Base-by-base conservation (phyloP, 2,797 vertebrate species). In the Peromyscus attwateri region DNA sequence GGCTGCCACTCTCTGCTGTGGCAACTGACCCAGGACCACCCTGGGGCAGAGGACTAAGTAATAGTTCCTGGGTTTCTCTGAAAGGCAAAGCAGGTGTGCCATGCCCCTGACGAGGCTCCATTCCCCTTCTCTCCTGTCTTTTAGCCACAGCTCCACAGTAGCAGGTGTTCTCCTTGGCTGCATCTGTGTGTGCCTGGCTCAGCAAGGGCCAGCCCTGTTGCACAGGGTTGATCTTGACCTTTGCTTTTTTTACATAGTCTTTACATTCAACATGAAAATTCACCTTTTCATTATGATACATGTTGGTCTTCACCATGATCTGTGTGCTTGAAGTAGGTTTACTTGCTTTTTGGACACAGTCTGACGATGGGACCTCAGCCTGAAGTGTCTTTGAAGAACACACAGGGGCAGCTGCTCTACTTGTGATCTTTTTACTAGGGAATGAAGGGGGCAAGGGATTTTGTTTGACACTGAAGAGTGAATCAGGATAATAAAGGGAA, bases 181-280 rank as follows among this genome's bases (percentile, higher is more conserved):
- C 98, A 75, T 98, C 99, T 1, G 99, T 97, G 27, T 98, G 99
- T 0, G 98, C 98, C 97, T 99, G 98, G 96, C 98, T 99, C 52
- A 98, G 94, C 49, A 98, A 95, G 3, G 99, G 98, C 91, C 98
- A 98, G 97, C 97, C 97, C 97, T 98, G 99, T 16, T 98, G 98
- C 76, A 98, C 98, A 2, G 99, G 96, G 91, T 98, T 99, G 97
- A 99, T 99, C 96, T 99, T 99, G 87, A 99, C 99, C 97, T 99
- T 99, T 87, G 99, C 99, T 98, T 99, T 99, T 97, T 99, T 99
- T 34, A 99, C 99, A 96, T 99, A 99, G 98, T 99, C 99, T 81
- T 99, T 99, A 98, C 98, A 98, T 97, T 99, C 99, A 68, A 98
- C 98, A 8, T 98, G 98, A 6, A 99, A 98, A 96, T 99, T 98